These are phyloP conservation scores for Ophioninae sp. DNA, from an alignment of 2,888 invertebrate genomes.

Conservation along the genomic window DNA sequence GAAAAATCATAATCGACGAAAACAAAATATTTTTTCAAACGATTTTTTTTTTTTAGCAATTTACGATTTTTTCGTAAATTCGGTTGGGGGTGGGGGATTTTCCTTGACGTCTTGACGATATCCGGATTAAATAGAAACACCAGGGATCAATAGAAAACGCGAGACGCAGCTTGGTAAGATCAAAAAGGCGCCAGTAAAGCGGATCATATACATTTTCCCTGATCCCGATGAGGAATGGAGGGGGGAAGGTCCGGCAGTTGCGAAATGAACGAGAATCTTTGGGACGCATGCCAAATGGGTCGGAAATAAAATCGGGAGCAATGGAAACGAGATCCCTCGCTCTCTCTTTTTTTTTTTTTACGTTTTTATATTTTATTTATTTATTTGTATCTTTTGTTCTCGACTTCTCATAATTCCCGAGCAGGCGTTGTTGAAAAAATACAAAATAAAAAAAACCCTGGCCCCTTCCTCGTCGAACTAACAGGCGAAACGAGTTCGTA, in stretches of 20 bases:
- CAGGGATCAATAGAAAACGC: slow-evolving; percentile 30
- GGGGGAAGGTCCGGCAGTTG: slow-evolving; percentile 18
- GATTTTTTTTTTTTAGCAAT: neutral
- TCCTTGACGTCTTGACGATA: slow-evolving; percentile 24
- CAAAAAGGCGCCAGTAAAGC: slow-evolving; percentile 55
- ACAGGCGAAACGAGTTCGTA: slow-evolving; percentile 26
- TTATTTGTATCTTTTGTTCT: slow-evolving; percentile 13
- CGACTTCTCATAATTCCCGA: neutral
- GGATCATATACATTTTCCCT: slow-evolving; percentile 36
- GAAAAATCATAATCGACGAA: neutral
- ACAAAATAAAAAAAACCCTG: neutral
- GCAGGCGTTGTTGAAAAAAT: too few relatives aligned
- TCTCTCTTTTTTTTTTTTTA: slow-evolving; percentile 38
- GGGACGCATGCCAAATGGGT: slow-evolving; percentile 60
- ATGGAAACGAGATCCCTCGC: slow-evolving; percentile 46
- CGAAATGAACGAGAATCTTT: slow-evolving; percentile 52
- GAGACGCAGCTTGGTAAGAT: neutral
- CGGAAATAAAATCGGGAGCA: slow-evolving; percentile 56
- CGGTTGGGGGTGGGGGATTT: too few relatives aligned
- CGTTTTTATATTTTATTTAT: slow-evolving; percentile 44
- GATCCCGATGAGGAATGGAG: neutral
- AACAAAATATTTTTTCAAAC: neutral
- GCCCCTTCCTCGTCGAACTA: slow-evolving; percentile 12
- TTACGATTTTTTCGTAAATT: neutral
- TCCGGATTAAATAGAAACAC: slow-evolving; percentile 46